Base-by-base conservation (phyloP, 2,888 invertebrate species). In the Coecobrya sp. region DNA sequence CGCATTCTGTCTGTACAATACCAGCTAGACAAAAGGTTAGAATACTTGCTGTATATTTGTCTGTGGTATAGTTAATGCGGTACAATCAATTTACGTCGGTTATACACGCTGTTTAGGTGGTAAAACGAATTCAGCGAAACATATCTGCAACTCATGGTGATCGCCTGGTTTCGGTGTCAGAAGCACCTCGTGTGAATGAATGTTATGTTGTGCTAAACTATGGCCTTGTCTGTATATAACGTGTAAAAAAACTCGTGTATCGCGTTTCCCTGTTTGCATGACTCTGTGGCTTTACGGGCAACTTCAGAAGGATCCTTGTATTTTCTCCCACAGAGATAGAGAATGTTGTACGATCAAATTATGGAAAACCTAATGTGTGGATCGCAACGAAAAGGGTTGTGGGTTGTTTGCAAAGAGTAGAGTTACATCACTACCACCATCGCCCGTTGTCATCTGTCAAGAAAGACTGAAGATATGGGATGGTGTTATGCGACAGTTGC, bases 361-460 rank as follows among this genome's bases (percentile, higher is more conserved):
- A 59, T 19, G 16, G 59, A 19, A 59, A 59, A 19, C 59, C 59
- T 59, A 16, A n/a, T 19, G 22, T 19, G n/a, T 10, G 11, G 10
- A 49, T 49, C 13, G 11, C 49, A 49, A 49, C 42, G 42, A 42
- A 7, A 10, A 42, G 42, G 45, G 45, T 45, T 11, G 11, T 45
- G 52, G 52, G 11, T 16, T 52, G 52, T 52, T 52, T 52, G 52
- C 13, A 52, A 52, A 52, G 13, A 52, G 52, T 2, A 36, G 2
- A 36, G 36, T 36, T 36, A 36, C 52, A 52, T 11, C 52, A 10
- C 1, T 10, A n/a, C n/a, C 59, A 19, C 19, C 59, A n/a, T 70
- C 70, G 36, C 36, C 7, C 30, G 36, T 70, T 36, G 70, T 70
- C 70, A 70, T 70, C 27, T 70, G 70, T 70, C 30, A n/a, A 65